Conservation (phyloP, 2,888 invertebrate species). For the Rotaria macrura region DNA sequence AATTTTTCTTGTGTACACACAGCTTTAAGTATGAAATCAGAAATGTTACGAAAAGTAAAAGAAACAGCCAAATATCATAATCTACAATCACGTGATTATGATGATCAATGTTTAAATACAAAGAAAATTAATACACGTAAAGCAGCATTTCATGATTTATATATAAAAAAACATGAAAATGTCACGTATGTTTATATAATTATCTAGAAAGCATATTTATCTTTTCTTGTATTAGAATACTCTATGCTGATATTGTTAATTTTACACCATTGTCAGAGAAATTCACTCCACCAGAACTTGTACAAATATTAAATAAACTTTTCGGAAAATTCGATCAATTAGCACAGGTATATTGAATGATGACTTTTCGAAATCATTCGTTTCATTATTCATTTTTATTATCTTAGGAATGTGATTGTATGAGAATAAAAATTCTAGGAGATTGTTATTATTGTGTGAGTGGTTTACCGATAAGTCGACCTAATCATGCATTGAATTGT, state of each 20-base stretch:
- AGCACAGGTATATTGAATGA: constrained; percentile 63
- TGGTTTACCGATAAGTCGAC: constrained; percentile 50
- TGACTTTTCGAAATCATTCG: neutral
- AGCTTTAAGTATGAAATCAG: constrained; percentile 81
- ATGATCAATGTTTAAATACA: neutral
- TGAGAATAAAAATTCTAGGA: constrained; percentile 52
- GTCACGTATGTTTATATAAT: neutral
- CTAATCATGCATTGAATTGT: constrained; percentile 52
- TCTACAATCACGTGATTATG: neutral
- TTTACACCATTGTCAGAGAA: constrained; percentile 90
- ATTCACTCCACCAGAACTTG: constrained; percentile 79
- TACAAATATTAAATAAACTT: constrained; percentile 85
- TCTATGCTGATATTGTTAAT: constrained; percentile 94
- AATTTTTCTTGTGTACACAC: neutral
- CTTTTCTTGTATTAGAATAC: constrained; percentile 58
- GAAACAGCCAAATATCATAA: constrained; percentile 17
- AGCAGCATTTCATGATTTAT: constrained; percentile 33
- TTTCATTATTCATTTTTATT: too few relatives aligned
- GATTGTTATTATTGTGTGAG: constrained; percentile 53
- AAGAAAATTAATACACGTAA: constrained; percentile 21
- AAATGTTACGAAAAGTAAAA: constrained; percentile 53
- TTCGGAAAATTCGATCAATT: constrained; percentile 93
- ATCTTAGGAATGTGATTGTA: constrained; percentile 53
- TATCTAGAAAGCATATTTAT: too few relatives aligned
- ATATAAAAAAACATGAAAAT: constrained; percentile 25